Evolutionary conservation across 1,140 invertebrate genomes (phyloP), one percentile per base, ranked within the genome.

Genomic region (Globodera rostochiensis): DNA sequence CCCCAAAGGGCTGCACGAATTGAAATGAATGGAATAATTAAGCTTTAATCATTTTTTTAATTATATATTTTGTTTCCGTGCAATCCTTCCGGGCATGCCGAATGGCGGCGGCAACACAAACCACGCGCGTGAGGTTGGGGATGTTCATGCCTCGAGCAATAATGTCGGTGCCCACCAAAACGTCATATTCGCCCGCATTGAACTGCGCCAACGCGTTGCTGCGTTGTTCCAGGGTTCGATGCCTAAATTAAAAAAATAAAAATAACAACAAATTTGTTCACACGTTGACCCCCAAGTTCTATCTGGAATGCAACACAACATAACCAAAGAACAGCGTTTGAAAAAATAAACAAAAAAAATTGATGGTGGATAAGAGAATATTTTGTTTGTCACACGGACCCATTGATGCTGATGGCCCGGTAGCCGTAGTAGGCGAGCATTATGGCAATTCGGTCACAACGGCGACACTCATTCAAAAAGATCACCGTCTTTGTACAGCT

Each of bases 131-230:
- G 36, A 80, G 64, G 46, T 80, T 74, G 46, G 67, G 79, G 6
- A 75, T 57, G 69, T 80, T 80, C 47, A 80, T 73, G 49, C 79
- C 79, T 25, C 79, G 60, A 0, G 79, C 77, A 8, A 80, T 80
- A 25, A 80, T n/a, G 64, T 80, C 79, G n/a, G 79, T 75, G 3
- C 71, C 79, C 49, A 80, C 50, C 45, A 80, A 21, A 66, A 80
- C 64, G 49, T 80, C 45, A 21, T 50, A 80, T 11, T 80, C 49
- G 60, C 79, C 79, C 13, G 4, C 25, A 19, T 80, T 80, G 50
- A 80, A 80, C 13, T 74, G 47, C 7, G n/a, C 76, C 45, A 73
- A n/a, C 15, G 79, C 79, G 11, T 80, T 79, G 49, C 11, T 67
- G 15, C 79, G 77, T 74, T 80, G 79, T 11, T 80, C 79, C 21